phyloP scores from a whole-genome alignment of 2,797 vertebrate genomes.

The Onychomys leucogaster region DNA sequence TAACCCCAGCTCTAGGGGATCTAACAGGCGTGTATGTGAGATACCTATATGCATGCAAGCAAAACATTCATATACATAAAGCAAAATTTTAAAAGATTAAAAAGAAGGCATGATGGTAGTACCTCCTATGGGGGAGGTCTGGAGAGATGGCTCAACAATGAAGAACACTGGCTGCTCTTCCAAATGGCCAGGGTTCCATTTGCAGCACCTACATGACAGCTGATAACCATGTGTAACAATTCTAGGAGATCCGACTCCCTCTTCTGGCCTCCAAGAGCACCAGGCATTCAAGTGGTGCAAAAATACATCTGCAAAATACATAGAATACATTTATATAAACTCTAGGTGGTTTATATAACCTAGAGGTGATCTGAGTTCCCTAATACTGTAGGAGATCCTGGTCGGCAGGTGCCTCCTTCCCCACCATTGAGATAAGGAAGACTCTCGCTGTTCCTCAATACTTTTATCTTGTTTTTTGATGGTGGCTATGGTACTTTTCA shows the following conservation, averaged over 20 bases:
- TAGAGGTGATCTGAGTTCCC: not conserved
- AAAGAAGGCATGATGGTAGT: not conserved
- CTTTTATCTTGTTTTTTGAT: slow-evolving; percentile 25
- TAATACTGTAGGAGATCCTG: not conserved
- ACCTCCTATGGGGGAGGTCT: not conserved
- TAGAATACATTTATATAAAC: not conserved
- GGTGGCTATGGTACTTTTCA: not conserved
- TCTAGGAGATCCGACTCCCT: not conserved
- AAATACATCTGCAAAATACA: not conserved
- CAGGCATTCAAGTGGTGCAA: not conserved
- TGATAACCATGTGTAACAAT: not conserved
- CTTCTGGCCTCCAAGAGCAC: not conserved
- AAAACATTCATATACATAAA: not conserved
- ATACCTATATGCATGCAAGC: not conserved
- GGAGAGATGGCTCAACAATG: not conserved
- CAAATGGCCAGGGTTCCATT: not conserved
- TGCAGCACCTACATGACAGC: not conserved
- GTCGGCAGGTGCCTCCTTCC: not conserved
- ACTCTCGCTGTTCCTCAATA: not conserved
- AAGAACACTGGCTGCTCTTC: not conserved
- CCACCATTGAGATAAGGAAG: not conserved
- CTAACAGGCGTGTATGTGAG: not conserved
- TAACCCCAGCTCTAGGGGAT: not conserved
- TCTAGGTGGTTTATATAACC: not conserved
- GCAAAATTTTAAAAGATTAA: not conserved